Evolutionary conservation across 2,113 vertebrate species (phyloP).

Genomic region (Sapayoa aenigma): DNA sequence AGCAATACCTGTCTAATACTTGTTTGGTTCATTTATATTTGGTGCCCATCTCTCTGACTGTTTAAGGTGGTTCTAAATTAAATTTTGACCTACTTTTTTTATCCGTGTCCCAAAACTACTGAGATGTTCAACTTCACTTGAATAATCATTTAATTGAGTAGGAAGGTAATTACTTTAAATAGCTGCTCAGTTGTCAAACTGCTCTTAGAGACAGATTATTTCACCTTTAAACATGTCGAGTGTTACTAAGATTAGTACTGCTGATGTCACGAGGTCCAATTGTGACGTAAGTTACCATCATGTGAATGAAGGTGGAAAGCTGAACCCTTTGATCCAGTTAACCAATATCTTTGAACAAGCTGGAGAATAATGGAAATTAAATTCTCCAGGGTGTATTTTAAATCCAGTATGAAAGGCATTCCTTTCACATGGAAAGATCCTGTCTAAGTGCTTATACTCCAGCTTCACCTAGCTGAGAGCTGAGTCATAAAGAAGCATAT

Average conservation of each 20-base stretch:
- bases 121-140: background rate
- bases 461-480: background rate
- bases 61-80: background rate
- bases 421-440: accelerated
- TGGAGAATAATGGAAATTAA: background rate
- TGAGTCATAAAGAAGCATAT: background rate
- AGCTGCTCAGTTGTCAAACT: background rate
- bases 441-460: background rate
- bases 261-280: background rate
- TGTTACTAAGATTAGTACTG: slow-evolving; percentile 8
- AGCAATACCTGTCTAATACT: background rate
- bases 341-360: background rate
- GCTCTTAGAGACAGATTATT: slow-evolving; percentile 8
- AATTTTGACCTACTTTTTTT: background rate
- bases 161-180: background rate
- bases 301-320: background rate
- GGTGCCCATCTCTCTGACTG: background rate
- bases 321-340: slow-evolving; percentile 14
- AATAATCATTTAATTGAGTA: background rate
- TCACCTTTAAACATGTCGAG: background rate
- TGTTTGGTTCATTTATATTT: background rate
- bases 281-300: background rate
- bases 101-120: background rate
- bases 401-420: background rate
- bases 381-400: background rate